A percentile compares a stretch with the other conserved stretches of the same genome.
Conservation (phyloP, 2,888 invertebrate genomes). For the Piscicola geometra region DNA sequence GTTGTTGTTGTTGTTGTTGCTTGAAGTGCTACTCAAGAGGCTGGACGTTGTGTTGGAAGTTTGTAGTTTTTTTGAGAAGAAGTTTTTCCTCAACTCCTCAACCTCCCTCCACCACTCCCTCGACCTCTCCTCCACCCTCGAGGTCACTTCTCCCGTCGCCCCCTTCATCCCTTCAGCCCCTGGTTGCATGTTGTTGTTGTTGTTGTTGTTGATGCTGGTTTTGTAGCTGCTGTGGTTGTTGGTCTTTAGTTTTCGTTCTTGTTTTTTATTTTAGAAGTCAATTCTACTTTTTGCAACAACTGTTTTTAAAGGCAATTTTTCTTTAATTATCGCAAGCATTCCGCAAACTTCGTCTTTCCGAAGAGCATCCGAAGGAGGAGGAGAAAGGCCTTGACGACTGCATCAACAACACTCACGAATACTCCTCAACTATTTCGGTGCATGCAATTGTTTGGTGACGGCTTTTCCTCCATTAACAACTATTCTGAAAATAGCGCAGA, state of each 20-base stretch:
- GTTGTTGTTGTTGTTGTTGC: neutral
- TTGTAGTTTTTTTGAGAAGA: conserved; percentile 7
- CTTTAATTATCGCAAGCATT: no score
- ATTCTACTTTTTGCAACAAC: neutral
- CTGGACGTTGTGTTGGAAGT: neutral
- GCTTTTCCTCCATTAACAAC: no score
- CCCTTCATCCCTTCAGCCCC: neutral
- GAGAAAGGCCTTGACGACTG: no score
- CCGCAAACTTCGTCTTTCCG: no score
- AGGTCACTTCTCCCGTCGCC: conserved; percentile 4
- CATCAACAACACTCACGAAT: no score
- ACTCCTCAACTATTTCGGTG: no score
- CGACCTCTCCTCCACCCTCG: conserved; percentile 11
- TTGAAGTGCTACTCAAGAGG: no score
- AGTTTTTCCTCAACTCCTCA: conserved; percentile 24
- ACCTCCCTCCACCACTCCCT: conserved; percentile 28
- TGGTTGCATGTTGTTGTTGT: neutral
- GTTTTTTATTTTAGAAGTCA: neutral
- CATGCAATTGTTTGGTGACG: no score
- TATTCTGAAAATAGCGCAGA: no score
- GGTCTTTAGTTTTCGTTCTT: no score
- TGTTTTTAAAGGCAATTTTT: no score
- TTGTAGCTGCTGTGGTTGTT: neutral
- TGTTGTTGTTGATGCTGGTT: neutral
- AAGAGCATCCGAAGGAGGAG: no score